Conservation (phyloP, 2,113 vertebrate genomes). For the Onychostruthus taczanowskii region DNA sequence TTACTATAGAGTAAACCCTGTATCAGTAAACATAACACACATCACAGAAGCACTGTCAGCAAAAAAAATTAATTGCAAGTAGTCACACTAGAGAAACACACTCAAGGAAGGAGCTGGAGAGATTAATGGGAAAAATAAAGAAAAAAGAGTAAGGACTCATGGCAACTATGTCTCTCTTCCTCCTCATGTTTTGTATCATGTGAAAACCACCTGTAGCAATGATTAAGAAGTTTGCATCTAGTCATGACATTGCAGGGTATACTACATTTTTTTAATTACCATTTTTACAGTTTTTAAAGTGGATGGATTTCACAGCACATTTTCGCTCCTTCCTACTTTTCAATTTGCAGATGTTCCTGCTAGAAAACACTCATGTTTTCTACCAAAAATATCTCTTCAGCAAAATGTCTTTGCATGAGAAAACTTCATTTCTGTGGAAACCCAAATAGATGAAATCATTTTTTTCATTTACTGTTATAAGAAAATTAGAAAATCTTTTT, state of each 20-base stretch:
- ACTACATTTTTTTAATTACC: neutral
- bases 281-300: neutral
- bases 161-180: neutral
- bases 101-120: neutral
- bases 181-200: neutral
- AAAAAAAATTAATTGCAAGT: neutral
- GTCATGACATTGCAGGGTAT: neutral
- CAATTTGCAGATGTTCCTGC: neutral
- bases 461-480: neutral
- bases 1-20: neutral
- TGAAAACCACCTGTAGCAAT: neutral
- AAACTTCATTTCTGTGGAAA: neutral
- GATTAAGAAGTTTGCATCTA: neutral
- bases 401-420: neutral
- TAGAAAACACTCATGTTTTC: neutral
- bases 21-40: neutral
- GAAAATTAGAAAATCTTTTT: neutral
- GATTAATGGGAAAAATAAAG: neutral
- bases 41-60: neutral
- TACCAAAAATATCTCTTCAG: neutral
- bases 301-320: neutral
- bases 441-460: neutral
- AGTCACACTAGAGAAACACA: fast-evolving
- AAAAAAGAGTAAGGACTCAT: neutral
- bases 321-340: neutral